Evolutionary conservation across 2,113 vertebrate genomes (phyloP).

Genomic region (Microtus oregoni): DNA sequence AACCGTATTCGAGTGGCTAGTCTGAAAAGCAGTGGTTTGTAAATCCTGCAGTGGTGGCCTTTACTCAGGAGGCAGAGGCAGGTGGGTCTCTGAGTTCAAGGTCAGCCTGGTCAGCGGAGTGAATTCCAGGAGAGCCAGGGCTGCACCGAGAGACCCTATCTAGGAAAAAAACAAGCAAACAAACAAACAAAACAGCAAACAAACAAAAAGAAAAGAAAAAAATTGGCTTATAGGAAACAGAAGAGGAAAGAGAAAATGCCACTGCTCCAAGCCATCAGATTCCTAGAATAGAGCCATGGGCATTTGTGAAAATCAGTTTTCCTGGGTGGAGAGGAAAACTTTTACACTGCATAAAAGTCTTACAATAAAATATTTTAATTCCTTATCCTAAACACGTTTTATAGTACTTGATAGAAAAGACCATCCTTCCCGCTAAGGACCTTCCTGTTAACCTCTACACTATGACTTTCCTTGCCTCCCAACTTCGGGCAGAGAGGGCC

Average conservation of each 20-base stretch:
- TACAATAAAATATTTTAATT: neutral
- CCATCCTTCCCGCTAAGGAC: neutral
- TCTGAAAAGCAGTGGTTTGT: neutral
- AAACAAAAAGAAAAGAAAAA: neutral
- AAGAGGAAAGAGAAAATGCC: neutral
- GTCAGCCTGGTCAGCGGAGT: neutral
- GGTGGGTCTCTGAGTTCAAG: neutral
- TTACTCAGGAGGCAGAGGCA: neutral
- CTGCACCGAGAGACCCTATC: neutral
- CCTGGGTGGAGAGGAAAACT: too few relatives aligned
- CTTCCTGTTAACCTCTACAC: neutral
- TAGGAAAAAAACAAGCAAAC: neutral
- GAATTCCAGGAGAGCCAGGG: neutral
- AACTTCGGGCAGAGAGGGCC: too few relatives aligned
- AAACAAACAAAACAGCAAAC: too few relatives aligned
- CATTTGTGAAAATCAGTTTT: neutral
- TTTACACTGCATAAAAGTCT: too few relatives aligned
- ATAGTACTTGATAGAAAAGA: neutral
- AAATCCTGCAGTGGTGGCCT: neutral
- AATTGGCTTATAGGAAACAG: neutral
- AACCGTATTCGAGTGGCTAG: neutral
- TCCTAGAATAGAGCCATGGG: neutral
- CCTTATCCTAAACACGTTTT: neutral
- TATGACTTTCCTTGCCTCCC: too few relatives aligned
- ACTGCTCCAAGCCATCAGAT: neutral